These are phyloP conservation scores for Torymus texanus DNA, from an alignment of 2,888 invertebrate species.

Conservation along the genomic window DNA sequence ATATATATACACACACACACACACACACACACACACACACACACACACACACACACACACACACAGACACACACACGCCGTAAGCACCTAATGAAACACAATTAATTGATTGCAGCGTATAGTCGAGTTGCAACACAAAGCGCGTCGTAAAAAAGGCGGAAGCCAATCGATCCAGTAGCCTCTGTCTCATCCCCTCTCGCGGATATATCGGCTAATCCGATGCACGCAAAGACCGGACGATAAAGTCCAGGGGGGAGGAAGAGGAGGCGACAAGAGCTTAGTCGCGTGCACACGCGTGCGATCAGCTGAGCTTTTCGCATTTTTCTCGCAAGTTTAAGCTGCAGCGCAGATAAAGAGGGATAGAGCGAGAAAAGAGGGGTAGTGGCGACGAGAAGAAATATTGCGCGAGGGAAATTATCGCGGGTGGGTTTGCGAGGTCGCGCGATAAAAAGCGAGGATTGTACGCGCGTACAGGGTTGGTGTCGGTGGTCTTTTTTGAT, in stretches of 20 bases:
- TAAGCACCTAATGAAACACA: conserved; percentile 43
- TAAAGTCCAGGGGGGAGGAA: not conserved
- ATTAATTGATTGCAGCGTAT: conserved; percentile 39
- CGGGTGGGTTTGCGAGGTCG: no score
- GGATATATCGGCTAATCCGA: conserved; percentile 29
- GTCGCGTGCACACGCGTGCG: not conserved
- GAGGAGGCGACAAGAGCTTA: conserved; percentile 10
- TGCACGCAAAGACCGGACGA: conserved; percentile 20
- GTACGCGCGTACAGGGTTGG: no score
- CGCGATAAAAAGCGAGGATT: no score
- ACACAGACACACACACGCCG: not conserved
- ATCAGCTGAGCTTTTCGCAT: conserved; percentile 28
- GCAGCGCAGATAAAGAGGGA: not conserved
- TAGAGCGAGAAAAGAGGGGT: conserved; percentile 9
- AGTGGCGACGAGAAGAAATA: conserved; percentile 13
- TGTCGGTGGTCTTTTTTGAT: no score
- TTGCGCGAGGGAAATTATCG: no score
- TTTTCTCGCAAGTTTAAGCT: conserved; percentile 35
- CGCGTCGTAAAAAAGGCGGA: conserved; percentile 4
- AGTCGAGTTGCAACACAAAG: not conserved
- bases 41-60: no score
- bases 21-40: no score
- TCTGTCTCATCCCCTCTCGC: no score
- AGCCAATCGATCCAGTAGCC: conserved; percentile 35
- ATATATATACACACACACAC: not conserved